Evolutionary conservation across 2,113 vertebrate genomes (phyloP).

Genomic region (Naja naja): DNA sequence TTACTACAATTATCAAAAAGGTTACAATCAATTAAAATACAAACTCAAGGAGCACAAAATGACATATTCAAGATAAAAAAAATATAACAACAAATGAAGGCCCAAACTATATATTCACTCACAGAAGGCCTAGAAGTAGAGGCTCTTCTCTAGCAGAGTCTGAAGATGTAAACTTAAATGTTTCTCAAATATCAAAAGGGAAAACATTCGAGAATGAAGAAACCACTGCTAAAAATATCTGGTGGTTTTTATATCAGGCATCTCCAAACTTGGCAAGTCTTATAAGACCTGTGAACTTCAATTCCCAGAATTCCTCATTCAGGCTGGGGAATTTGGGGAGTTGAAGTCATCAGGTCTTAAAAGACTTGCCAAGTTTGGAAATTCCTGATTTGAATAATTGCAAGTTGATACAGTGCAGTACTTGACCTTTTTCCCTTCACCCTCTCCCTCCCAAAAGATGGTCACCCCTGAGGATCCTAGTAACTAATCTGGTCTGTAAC

Average conservation of each 20-base stretch:
- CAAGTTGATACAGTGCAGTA: not conserved
- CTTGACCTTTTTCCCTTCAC: not conserved
- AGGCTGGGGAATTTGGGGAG: too few relatives aligned
- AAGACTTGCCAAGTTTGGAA: not conserved
- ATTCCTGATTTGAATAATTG: not conserved
- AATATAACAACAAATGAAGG: not conserved
- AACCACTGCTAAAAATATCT: not conserved
- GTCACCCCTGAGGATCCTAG: not conserved
- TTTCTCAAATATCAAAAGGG: not conserved
- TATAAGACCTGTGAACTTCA: not conserved
- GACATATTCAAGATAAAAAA: not conserved
- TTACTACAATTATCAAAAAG: not conserved
- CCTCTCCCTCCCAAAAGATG: not conserved
- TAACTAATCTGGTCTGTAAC: not conserved
- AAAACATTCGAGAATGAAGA: not conserved
- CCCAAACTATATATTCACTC: not conserved
- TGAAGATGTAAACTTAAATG: not conserved
- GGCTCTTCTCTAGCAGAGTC: not conserved
- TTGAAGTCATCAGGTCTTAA: not conserved
- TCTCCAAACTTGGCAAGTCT: too few relatives aligned
- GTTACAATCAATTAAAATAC: not conserved
- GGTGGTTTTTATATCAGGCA: not conserved
- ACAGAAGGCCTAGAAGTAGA: not conserved
- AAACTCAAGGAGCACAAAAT: not conserved
- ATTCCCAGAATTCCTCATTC: not conserved